Evolutionary conservation across 2,888 invertebrate species (phyloP).

Genomic region (Catocala sponsa): DNA sequence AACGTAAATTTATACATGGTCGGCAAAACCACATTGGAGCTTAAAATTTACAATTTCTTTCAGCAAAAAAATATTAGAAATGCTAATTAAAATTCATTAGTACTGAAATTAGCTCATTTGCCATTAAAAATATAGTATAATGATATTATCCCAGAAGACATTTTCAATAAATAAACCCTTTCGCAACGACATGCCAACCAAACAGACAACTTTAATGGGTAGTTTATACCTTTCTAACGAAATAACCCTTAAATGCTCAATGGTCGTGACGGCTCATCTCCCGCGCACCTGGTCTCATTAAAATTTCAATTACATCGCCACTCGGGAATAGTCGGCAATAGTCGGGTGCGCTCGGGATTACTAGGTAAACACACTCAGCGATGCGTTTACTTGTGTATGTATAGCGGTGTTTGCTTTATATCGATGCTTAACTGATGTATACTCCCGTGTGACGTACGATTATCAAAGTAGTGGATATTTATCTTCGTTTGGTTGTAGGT

Average conservation of each 20-base stretch:
- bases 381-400: constrained; percentile 47
- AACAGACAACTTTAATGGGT: constrained; percentile 8
- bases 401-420: constrained; percentile 43
- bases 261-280: constrained; percentile 17
- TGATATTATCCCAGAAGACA: neutral
- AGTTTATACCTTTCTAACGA: constrained; percentile 25
- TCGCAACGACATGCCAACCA: constrained; percentile 13
- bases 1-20: too few relatives aligned
- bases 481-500: too few relatives aligned
- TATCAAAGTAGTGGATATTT: neutral
- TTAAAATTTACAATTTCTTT: too few relatives aligned
- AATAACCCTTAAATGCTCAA: constrained; percentile 11
- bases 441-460: neutral
- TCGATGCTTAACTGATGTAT: constrained; percentile 19
- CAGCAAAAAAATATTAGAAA: too few relatives aligned
- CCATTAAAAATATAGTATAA: neutral
- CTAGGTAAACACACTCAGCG: constrained; percentile 46
- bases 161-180: constrained; percentile 22
- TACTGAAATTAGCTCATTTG: too few relatives aligned
- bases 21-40: too few relatives aligned
- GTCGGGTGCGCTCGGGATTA: constrained; percentile 41
- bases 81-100: too few relatives aligned
- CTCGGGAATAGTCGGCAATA: constrained; percentile 44
- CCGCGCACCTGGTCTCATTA: constrained; percentile 72
- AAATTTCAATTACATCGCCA: constrained; percentile 69